Evolutionary conservation across 2,888 invertebrate species (phyloP).

Genomic region (Actias luna): DNA sequence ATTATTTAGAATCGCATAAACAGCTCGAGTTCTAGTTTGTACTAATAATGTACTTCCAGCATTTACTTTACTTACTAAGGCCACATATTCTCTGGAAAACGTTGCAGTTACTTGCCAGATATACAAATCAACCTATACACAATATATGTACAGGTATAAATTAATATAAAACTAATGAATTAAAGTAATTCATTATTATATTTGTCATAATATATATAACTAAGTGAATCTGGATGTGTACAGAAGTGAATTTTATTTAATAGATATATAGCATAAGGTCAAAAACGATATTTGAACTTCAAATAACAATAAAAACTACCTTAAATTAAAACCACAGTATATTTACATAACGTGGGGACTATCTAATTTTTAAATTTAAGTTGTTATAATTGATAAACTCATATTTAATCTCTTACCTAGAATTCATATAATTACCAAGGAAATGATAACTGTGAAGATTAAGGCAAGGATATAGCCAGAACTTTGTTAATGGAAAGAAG

Average conservation of each 20-base stretch:
- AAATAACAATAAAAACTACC: not conserved
- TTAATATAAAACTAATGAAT: not conserved
- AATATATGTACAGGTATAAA: not conserved
- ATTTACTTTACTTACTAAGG: not conserved
- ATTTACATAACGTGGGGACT: not conserved
- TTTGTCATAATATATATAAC: not conserved
- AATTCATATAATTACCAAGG: too few species aligned
- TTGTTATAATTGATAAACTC: not conserved
- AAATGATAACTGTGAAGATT: too few species aligned
- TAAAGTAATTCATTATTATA: not conserved
- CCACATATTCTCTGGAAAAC: not conserved
- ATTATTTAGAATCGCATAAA: slow-evolving; percentile 2
- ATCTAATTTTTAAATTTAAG: not conserved
- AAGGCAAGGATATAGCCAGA: too few species aligned
- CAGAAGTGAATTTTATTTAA: not conserved
- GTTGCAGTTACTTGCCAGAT: not conserved
- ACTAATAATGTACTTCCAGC: slow-evolving; percentile 14
- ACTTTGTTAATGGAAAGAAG: too few species aligned
- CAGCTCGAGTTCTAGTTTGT: slow-evolving; percentile 9
- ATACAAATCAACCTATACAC: not conserved
- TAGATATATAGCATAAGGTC: not conserved
- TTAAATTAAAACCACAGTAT: not conserved
- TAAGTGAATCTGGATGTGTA: not conserved
- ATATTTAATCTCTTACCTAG: too few species aligned
- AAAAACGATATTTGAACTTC: not conserved